Conservation (phyloP, 2,888 invertebrate species). For the Matsumyia berberina region DNA sequence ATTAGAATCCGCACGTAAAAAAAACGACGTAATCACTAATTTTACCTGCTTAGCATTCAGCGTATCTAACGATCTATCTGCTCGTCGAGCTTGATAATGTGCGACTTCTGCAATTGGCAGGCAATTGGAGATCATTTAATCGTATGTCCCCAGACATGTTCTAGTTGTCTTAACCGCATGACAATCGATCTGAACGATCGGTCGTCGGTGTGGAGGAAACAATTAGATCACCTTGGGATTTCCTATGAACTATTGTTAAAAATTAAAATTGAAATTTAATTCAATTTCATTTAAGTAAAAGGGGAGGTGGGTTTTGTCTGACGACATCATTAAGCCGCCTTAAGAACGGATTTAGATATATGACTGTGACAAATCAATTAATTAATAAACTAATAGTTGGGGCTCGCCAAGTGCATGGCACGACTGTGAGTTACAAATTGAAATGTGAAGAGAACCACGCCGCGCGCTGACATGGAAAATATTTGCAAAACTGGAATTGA, state of each 20-base stretch:
- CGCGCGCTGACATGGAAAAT: slow-evolving; percentile 39
- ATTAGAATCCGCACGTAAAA: slow-evolving; percentile 53
- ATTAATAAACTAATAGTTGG: slow-evolving; percentile 38
- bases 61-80: slow-evolving; percentile 45
- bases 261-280: slow-evolving; percentile 20
- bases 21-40: slow-evolving; percentile 65
- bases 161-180: slow-evolving; percentile 28
- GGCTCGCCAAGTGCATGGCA: slow-evolving; percentile 34
- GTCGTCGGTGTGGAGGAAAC: slow-evolving; percentile 3
- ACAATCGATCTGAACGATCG: slow-evolving; percentile 16
- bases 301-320: neutral
- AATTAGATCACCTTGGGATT: slow-evolving; percentile 75
- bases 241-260: slow-evolving; percentile 69
- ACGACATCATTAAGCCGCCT: slow-evolving; percentile 21
- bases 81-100: slow-evolving; percentile 50
- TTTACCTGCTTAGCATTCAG: slow-evolving; percentile 68
- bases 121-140: slow-evolving; percentile 39
- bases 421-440: slow-evolving; percentile 37
- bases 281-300: slow-evolving; percentile 34
- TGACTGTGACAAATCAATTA: slow-evolving; percentile 58
- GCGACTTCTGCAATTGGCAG: slow-evolving; percentile 45
- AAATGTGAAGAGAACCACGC: neutral
- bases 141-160: slow-evolving; percentile 41
- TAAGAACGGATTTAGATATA: slow-evolving; percentile 46
- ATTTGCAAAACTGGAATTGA: slow-evolving; percentile 36